These are phyloP conservation scores for Rhipidura dahli DNA, from an alignment of 2,113 vertebrate genomes.

Conservation along the genomic window DNA sequence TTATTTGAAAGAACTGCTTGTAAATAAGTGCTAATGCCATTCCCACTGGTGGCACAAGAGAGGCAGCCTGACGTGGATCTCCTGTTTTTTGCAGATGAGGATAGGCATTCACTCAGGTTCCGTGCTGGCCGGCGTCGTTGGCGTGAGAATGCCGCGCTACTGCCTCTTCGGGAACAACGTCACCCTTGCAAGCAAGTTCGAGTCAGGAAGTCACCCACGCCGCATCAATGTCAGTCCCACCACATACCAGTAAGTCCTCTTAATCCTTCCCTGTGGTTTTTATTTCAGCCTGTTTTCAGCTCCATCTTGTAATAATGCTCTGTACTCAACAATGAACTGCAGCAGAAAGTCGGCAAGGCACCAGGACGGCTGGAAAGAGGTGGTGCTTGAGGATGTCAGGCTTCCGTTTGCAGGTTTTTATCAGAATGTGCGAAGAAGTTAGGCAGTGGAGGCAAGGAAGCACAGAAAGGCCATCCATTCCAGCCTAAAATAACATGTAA, in stretches of 20 bases:
- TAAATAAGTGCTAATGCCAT: background rate
- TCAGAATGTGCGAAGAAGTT: background rate
- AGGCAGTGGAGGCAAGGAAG: background rate
- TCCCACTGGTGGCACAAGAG: background rate
- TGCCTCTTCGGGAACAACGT: constrained; percentile 99
- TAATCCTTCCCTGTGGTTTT: background rate
- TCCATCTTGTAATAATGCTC: background rate
- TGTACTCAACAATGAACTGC: background rate
- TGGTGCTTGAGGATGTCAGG: no score
- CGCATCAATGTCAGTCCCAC: constrained; percentile 97
- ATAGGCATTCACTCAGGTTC: constrained; percentile 98
- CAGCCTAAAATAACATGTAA: background rate
- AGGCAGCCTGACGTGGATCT: background rate
- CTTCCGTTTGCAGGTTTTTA: background rate
- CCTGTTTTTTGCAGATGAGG: constrained; percentile 78
- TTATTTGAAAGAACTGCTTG: background rate
- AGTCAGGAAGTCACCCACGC: constrained; percentile 95
- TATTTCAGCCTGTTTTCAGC: background rate
- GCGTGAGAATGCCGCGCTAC: constrained; percentile 97
- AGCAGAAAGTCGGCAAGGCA: background rate
- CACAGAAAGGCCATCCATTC: background rate
- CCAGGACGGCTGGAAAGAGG: background rate
- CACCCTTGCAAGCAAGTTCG: constrained; percentile 97
- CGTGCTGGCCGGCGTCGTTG: constrained; percentile 93
- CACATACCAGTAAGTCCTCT: constrained; percentile 89